Percentiles rank a stretch among this genome's conserved stretches.
Evolutionary conservation across 2,888 invertebrate species (phyloP).

Genomic region (Ptychoptera contaminata): DNA sequence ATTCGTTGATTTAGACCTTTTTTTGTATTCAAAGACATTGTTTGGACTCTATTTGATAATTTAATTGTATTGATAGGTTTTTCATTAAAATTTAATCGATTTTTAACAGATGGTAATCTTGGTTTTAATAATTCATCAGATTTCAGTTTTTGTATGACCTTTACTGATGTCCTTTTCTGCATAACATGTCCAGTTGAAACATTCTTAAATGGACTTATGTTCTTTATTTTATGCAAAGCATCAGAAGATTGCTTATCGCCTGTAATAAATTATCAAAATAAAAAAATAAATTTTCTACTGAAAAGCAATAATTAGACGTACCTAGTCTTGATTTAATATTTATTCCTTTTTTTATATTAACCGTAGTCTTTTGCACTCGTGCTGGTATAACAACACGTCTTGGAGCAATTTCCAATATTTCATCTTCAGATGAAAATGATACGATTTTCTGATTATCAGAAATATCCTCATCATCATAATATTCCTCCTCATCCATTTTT

Average conservation of each 20-base stretch:
- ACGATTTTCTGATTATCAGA: constrained; percentile 23
- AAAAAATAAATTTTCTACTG: background rate
- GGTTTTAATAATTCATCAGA: constrained; percentile 23
- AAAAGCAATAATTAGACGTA: constrained; percentile 1
- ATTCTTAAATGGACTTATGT: constrained; percentile 23
- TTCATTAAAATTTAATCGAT: constrained; percentile 16
- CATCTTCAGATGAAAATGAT: constrained; percentile 29
- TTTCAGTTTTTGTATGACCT: constrained; percentile 20
- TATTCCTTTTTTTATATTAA: constrained; percentile 19
- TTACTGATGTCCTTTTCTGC: constrained; percentile 17
- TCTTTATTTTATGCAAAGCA: constrained; percentile 22
- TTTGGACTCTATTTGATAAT: too few relatives aligned
- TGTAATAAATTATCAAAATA: constrained; percentile 12
- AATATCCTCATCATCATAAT: constrained; percentile 15
- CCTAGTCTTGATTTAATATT: constrained; percentile 15
- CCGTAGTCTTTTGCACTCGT: constrained; percentile 10
- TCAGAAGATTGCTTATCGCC: constrained; percentile 8
- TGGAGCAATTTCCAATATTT: constrained; percentile 27
- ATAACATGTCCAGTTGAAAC: constrained; percentile 10
- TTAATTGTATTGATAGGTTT: background rate
- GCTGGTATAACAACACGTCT: constrained; percentile 14
- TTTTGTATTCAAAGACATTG: too few relatives aligned
- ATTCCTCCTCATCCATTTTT: constrained; percentile 16
- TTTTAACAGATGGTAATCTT: constrained; percentile 21
- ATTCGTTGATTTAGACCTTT: too few relatives aligned